Base-by-base conservation (phyloP, 2,113 vertebrate species). In the Choloepus hoffmanni region DNA sequence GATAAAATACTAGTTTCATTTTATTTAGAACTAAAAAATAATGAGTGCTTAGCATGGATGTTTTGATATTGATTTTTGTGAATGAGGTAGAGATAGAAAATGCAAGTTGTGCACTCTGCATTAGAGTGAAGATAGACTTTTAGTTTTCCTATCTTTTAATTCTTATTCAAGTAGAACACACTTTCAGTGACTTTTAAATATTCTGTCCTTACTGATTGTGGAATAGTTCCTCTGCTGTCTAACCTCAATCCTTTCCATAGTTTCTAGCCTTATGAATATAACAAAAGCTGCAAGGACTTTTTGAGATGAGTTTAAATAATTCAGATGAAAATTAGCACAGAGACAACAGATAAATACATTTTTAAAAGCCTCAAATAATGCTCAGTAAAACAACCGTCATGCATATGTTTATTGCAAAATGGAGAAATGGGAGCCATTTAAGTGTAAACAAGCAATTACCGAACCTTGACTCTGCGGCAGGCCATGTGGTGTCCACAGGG, bases 31-130 rank as follows among this genome's bases (percentile, higher is more conserved):
- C 15, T 36, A 40, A 89, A 85, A 86, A 78, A 21, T 58, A 73
- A 10, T 43, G 67, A 81, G 62, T 85, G 93, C 68, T 74, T 65
- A 74, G 26, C 7, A 21, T 65, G 36, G 24, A 30, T 89, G 55
- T 70, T 92, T 91, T 85, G 87, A 70, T 62, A 73, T 93, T 68
- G 10, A 33, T 95, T 94, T 96, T 94, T 89, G 30, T 88, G 45
- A 10, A 13, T 92, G 48, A 79, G 40, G n/a, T 28, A 77, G 55
- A 73, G 48, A 74, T 63, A 23, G 92, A 85, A 88, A 72, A 68
- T 96, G 58, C 65, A 55, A 95, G 4, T 55, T 93, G 53, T 90
- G 1, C 7, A 28, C 12, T 86, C 43, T 60, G 36, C 50, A 76
- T 96, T 90, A 72, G 77, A 87, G 70, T 81, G 30, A 77, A 94